A percentile compares a stretch with the other conserved stretches of the same genome.
These are phyloP conservation scores for Tenthredo notha DNA, from an alignment of 2,888 invertebrate species.

Conservation along the genomic window DNA sequence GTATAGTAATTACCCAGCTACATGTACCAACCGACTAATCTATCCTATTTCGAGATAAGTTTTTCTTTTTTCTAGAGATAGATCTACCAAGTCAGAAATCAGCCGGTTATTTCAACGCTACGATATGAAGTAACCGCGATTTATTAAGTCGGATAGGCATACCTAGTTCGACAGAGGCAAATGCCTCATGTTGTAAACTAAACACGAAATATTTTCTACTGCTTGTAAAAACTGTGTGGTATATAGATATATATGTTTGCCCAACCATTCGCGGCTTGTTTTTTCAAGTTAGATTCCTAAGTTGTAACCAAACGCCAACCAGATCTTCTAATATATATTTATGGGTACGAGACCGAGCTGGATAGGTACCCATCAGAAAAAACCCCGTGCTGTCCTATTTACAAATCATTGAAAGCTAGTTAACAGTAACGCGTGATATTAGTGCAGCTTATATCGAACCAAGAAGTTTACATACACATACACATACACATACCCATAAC, in stretches of 20 bases:
- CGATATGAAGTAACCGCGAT: neutral
- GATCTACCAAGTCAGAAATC: neutral
- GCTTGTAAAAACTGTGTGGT: neutral
- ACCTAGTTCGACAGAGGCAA: neutral
- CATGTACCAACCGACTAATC: neutral
- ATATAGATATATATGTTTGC: slow-evolving; percentile 60
- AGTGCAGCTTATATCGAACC: slow-evolving; percentile 7
- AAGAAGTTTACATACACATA: neutral
- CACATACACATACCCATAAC: neutral
- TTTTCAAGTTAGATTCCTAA: slow-evolving; percentile 67
- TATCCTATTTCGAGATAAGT: neutral
- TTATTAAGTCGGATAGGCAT: slow-evolving; percentile 6
- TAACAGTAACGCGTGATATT: slow-evolving; percentile 45
- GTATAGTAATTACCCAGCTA: slow-evolving; percentile 6
- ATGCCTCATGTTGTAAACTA: neutral
- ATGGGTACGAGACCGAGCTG: neutral
- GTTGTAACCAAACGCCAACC: slow-evolving; percentile 60
- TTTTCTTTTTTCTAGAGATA: neutral
- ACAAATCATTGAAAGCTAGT: slow-evolving; percentile 54
- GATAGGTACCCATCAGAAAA: slow-evolving; percentile 11
- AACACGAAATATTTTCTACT: slow-evolving; percentile 14
- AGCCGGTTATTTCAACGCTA: neutral
- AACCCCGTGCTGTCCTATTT: slow-evolving; percentile 35
- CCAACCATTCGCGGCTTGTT: slow-evolving; percentile 62
- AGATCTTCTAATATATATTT: slow-evolving; percentile 44